Conservation (phyloP, 2,113 vertebrate species). For the Blennius ocellaris region DNA sequence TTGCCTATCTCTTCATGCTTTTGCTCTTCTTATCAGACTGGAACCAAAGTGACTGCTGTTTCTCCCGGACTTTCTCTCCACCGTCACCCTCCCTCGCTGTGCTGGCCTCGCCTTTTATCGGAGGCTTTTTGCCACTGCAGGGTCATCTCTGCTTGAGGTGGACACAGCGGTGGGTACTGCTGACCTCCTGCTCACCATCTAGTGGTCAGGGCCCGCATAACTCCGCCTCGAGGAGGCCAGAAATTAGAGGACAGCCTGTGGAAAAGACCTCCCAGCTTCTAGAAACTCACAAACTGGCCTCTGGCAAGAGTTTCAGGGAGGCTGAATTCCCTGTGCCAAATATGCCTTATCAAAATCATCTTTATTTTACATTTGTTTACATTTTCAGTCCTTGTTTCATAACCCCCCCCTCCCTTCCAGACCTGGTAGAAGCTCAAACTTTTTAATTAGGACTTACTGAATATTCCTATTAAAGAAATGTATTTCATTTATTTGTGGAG, state of each 20-base stretch:
- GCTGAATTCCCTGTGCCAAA: not conserved
- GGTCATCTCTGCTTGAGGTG: slow-evolving; percentile 26
- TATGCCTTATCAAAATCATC: not conserved
- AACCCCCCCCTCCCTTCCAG: not conserved
- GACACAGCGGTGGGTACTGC: not conserved
- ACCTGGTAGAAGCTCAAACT: not conserved
- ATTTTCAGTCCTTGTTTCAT: slow-evolving; percentile 17
- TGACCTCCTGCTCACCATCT: slow-evolving; percentile 60
- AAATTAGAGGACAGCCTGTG: slow-evolving; percentile 7
- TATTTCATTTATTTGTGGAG: too few relatives aligned
- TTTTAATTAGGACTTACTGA: too few relatives aligned
- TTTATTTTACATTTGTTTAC: slow-evolving; percentile 25
- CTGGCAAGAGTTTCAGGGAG: slow-evolving; percentile 17
- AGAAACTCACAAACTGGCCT: slow-evolving; percentile 30
- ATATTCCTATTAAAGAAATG: too few relatives aligned
- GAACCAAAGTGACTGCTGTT: not conserved
- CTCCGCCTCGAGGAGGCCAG: slow-evolving; percentile 3
- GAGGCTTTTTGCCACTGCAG: slow-evolving; percentile 8
- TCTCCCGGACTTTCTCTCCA: not conserved
- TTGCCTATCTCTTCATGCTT: slow-evolving; percentile 22
- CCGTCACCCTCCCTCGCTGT: slow-evolving; percentile 21
- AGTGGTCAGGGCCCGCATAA: slow-evolving; percentile 52
- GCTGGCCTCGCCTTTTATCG: too few relatives aligned
- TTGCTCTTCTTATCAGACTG: slow-evolving; percentile 29
- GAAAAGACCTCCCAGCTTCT: slow-evolving; percentile 40